phyloP scores from a whole-genome alignment of 2,888 invertebrate genomes.

The Drosophila prolongata region DNA sequence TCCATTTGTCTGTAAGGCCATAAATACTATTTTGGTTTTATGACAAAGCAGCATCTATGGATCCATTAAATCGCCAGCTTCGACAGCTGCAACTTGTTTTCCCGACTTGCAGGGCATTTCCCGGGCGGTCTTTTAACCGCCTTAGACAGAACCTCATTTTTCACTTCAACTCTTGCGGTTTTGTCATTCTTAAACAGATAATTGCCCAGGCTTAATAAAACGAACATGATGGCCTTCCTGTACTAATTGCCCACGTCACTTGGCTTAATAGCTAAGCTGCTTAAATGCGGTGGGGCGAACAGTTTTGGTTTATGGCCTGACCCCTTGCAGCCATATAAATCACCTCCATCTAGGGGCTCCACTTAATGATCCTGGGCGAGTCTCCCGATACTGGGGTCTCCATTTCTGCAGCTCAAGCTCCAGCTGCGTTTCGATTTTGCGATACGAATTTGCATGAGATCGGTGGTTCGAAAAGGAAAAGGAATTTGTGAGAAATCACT shows the following conservation, averaged over 20 bases:
- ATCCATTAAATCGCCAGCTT: slow-evolving; percentile 10
- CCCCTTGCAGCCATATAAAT: slow-evolving; percentile 71
- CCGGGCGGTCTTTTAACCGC: background rate
- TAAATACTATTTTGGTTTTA: slow-evolving; percentile 10
- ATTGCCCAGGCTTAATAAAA: slow-evolving; percentile 44
- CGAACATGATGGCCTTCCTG: slow-evolving; percentile 41
- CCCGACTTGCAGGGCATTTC: background rate
- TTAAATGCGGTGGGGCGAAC: slow-evolving; percentile 39
- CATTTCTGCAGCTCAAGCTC: slow-evolving; percentile 30
- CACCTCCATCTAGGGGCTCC: slow-evolving; percentile 51
- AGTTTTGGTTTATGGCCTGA: slow-evolving; percentile 66
- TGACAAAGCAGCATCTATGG: background rate
- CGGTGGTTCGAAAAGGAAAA: slow-evolving; percentile 21
- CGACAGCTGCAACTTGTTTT: background rate
- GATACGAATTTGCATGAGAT: slow-evolving; percentile 62
- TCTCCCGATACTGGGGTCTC: background rate
- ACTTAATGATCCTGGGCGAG: slow-evolving; percentile 29
- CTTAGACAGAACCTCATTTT: slow-evolving; percentile 6
- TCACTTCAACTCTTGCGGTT: slow-evolving; percentile 35
- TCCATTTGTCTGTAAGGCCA: background rate
- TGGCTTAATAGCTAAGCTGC: slow-evolving; percentile 54
- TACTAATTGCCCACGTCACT: slow-evolving; percentile 62
- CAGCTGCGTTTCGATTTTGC: slow-evolving; percentile 67
- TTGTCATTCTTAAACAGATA: slow-evolving; percentile 54
- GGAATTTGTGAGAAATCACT: slow-evolving; percentile 64